Evolutionary conservation across 2,113 vertebrate species (phyloP).

Genomic region (Glaucidium brasilianum): DNA sequence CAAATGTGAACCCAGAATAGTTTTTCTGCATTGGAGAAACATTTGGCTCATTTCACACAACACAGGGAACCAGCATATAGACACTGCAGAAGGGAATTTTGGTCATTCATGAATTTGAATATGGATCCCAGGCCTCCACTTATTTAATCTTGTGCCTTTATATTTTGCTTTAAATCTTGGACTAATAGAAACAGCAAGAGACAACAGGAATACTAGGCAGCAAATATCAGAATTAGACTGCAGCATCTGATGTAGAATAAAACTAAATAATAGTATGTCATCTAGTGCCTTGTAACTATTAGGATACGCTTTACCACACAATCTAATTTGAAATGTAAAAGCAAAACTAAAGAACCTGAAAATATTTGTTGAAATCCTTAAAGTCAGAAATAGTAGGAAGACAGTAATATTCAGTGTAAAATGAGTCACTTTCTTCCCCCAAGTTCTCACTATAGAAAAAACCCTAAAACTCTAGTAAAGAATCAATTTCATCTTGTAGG

Average conservation of each 20-base stretch:
- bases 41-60: not conserved
- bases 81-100: not conserved
- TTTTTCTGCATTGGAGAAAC: not conserved
- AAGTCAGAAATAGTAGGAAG: not conserved
- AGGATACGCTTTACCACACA: not conserved
- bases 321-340: not conserved
- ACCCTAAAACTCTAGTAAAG: not conserved
- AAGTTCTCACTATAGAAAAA: not conserved
- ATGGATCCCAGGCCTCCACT: not conserved
- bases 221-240: not conserved
- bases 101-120: not conserved
- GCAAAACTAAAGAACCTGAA: not conserved
- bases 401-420: not conserved
- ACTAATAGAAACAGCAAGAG: not conserved
- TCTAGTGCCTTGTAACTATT: not conserved
- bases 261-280: not conserved
- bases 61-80: not conserved
- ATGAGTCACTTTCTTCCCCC: fast-evolving
- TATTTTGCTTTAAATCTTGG: not conserved
- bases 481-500: not conserved
- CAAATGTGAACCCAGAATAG: not conserved
- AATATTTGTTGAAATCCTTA: not conserved
- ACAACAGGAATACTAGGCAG: not conserved
- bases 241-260: not conserved
- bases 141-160: not conserved